Conservation (phyloP, 2,797 vertebrate species). For the Zenarchopterus dispar region DNA sequence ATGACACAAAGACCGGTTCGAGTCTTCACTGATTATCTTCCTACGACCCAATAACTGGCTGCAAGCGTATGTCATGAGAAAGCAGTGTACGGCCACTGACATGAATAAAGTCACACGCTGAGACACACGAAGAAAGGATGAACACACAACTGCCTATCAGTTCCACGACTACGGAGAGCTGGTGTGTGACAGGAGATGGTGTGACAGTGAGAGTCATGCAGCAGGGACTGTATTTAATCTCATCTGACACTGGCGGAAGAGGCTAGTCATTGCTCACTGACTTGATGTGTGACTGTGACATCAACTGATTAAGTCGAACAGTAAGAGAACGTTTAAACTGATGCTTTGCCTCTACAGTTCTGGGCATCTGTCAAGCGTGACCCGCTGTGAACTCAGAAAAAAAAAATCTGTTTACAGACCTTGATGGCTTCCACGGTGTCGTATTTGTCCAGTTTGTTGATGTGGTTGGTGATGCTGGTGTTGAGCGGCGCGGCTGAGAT, state of each 20-base stretch:
- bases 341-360: conserved; percentile 20
- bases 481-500: conserved; percentile 94
- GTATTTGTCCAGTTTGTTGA: conserved; percentile 98
- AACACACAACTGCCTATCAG: conserved; percentile 49
- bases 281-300: conserved; percentile 21
- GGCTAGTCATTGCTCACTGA: conserved; percentile 28
- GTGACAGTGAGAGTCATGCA: conserved; percentile 66
- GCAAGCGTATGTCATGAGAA: conserved; percentile 74
- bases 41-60: conserved; percentile 24
- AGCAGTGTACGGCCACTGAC: conserved; percentile 76
- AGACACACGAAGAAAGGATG: conserved; percentile 53
- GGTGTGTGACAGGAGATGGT: conserved; percentile 42
- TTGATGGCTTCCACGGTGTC: conserved; percentile 98
- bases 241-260: conserved; percentile 45
- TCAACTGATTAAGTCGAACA: conserved; percentile 45
- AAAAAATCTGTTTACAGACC: conserved; percentile 78
- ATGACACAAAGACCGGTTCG: conserved; percentile 25
- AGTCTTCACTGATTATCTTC: conserved; percentile 21
- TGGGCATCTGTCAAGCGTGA: conserved; percentile 24
- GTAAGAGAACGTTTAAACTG: conserved; percentile 26
- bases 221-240: conserved; percentile 57
- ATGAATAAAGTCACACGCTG: conserved; percentile 63
- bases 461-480: conserved; percentile 98
- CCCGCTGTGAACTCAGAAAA: not conserved
- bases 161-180: conserved; percentile 41